A percentile compares a stretch with the other conserved stretches of the same genome.
These are phyloP conservation scores for Eustalomyia histrio DNA, from an alignment of 2,888 invertebrate genomes.

Conservation along the genomic window DNA sequence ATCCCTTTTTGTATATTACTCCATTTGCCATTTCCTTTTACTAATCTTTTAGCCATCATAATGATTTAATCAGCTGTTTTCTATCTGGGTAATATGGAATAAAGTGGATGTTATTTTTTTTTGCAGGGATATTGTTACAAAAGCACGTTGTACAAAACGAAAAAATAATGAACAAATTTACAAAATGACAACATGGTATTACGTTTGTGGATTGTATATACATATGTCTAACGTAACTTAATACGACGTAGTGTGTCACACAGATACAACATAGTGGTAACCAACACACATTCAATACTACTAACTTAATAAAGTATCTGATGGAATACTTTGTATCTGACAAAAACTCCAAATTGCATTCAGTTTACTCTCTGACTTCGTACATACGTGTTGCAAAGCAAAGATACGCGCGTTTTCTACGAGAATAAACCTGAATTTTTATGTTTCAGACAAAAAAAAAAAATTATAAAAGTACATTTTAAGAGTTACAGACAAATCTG, in stretches of 20 bases:
- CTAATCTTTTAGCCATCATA: no score
- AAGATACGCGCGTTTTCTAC: constrained; percentile 5
- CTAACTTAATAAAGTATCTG: constrained; percentile 14
- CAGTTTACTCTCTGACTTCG: constrained; percentile 54
- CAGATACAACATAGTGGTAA: constrained; percentile 1
- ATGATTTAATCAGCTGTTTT: no score
- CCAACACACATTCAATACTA: constrained; percentile 1
- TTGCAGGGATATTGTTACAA: no score
- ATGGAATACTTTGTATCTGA: constrained; percentile 32
- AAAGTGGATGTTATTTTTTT: no score
- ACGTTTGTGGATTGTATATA: no score
- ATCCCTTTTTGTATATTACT: no score
- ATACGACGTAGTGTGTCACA: background rate
- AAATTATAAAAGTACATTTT: constrained; percentile 25
- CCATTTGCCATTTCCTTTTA: no score
- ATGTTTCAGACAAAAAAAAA: constrained; percentile 18
- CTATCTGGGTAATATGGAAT: no score
- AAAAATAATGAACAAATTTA: no score
- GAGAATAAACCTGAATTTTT: constrained; percentile 53
- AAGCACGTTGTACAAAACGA: no score
- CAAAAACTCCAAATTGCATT: constrained; percentile 39
- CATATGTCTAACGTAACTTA: background rate
- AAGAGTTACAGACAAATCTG: constrained; percentile 46
- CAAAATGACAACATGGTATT: no score
- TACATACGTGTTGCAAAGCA: constrained; percentile 35